Evolutionary conservation across 2,888 invertebrate species (phyloP), one percentile per base, ranked within the genome.

Genomic region (Gari tellinella): DNA sequence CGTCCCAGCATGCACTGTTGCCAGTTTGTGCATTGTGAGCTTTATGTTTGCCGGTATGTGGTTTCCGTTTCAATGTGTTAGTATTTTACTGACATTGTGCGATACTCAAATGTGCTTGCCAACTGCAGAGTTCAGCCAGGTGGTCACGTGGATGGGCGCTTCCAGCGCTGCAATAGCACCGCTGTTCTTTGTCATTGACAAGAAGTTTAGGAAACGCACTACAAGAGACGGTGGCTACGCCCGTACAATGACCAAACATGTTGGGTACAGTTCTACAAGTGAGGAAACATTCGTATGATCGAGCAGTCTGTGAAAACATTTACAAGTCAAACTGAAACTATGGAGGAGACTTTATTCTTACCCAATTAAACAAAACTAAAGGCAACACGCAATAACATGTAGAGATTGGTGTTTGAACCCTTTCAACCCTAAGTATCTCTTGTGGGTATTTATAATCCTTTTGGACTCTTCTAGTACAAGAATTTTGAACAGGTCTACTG

Each of bases 21-120:
- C 53, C 0, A 53, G 66, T 19, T 26, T 78, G 15, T 73, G 69
- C 58, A 37, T 61, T 0, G 61, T 67, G 3, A 73, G 66, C 46
- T 21, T 70, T 4, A 10, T 61, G 5, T 67, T 69, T 48, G 46
- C 55, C 4, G 55, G 46, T 1, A 70, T 74, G 67, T 78, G 78
- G 78, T 78, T 78, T 38, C 78, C 78, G 1, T 78, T 56, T 46
- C 78, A 78, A 41, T 67, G 62, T 41, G 60, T 73, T 0, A 70
- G 60, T 12, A 51, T 78, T 14, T 19, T 78, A 10, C 26, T 73
- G 21, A 51, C 78, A 0, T 31, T 73, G 3, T 78, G 78, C 45
- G 12, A 43, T n/a, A 31, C 64, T 23, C 52, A 57, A 14, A n/a
- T 19, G 7, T 78, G 78, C 46, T 43, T 64, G 2, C 73, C 70